A percentile compares a stretch with the other conserved stretches of the same genome.
Evolutionary conservation across 2,888 invertebrate genomes (phyloP).

Genomic region (Seira sanloemensis): DNA sequence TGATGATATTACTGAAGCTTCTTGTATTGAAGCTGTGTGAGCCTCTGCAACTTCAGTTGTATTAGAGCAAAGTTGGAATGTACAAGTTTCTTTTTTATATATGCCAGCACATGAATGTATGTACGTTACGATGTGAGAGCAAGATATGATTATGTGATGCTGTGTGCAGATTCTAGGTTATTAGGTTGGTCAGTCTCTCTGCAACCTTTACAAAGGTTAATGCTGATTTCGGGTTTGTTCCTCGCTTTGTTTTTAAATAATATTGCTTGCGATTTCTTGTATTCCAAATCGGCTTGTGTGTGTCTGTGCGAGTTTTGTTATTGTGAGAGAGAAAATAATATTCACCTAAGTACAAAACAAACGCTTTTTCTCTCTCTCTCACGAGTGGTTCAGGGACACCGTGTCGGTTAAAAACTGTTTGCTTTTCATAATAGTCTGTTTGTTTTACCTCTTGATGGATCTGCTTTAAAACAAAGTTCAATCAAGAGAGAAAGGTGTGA

Average conservation of each 20-base stretch:
- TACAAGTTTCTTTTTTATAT: slow-evolving; percentile 12
- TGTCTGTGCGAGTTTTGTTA: slow-evolving; percentile 32
- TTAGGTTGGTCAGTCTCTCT: slow-evolving; percentile 72
- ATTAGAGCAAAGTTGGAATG: slow-evolving; percentile 13
- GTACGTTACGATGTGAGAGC: slow-evolving; percentile 60
- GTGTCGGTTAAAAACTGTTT: slow-evolving; percentile 41
- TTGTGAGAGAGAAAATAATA: slow-evolving; percentile 41
- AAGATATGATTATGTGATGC: slow-evolving; percentile 66
- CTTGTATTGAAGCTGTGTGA: slow-evolving; percentile 7
- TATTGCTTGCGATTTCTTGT: neutral
- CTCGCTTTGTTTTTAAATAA: slow-evolving; percentile 40
- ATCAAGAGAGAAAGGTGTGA: slow-evolving; percentile 18
- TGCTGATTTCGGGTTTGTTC: slow-evolving; percentile 65
- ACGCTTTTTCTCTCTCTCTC: too few relatives aligned
- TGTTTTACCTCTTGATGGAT: slow-evolving; percentile 19
- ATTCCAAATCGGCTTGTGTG: too few relatives aligned
- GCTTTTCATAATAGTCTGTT: slow-evolving; percentile 42
- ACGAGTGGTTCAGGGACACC: slow-evolving; percentile 62
- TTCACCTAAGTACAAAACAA: slow-evolving; percentile 42
- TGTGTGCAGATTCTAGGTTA: slow-evolving; percentile 71
- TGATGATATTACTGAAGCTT: slow-evolving; percentile 17
- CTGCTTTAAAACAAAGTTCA: slow-evolving; percentile 16
- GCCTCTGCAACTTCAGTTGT: slow-evolving; percentile 8
- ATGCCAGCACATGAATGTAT: neutral
- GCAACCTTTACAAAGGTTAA: slow-evolving; percentile 70